Percentiles rank a stretch among this genome's conserved stretches.
Conservation (phyloP, 2,888 invertebrate species). For the Pterostichus niger region DNA sequence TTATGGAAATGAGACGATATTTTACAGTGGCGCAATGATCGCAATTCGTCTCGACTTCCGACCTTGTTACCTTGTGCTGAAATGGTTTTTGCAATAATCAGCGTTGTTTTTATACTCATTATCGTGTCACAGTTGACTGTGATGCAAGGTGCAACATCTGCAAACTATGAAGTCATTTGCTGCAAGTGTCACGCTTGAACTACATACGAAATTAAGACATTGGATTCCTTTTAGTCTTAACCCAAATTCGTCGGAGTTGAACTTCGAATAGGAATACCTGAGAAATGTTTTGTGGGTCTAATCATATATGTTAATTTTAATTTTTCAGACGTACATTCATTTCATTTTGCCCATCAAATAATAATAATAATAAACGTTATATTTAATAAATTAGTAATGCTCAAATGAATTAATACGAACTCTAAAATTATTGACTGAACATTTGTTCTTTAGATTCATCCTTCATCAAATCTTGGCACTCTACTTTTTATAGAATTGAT, state of each 20-base stretch:
- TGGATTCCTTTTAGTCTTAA: neutral
- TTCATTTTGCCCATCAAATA: too few species aligned
- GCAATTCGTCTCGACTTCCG: constrained; percentile 15
- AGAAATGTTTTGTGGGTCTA: too few species aligned
- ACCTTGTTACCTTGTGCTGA: constrained; percentile 41
- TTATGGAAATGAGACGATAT: neutral
- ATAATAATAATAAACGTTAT: too few species aligned
- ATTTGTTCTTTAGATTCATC: too few species aligned
- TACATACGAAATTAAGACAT: constrained; percentile 16
- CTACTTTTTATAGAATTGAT: too few species aligned
- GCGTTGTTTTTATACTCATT: constrained; percentile 44
- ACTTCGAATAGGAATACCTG: neutral
- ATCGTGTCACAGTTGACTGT: constrained; percentile 50
- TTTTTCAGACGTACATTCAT: too few species aligned
- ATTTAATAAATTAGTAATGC: too few species aligned
- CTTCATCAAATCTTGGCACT: too few species aligned
- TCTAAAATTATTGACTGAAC: too few species aligned
- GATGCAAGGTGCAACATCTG: constrained; percentile 50
- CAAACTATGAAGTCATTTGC: constrained; percentile 44
- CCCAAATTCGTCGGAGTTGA: neutral
- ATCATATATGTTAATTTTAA: too few species aligned
- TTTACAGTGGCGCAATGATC: constrained; percentile 20
- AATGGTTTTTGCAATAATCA: constrained; percentile 46
- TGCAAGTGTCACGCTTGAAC: constrained; percentile 50
- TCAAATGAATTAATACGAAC: too few species aligned